Evolutionary conservation across 2,113 vertebrate genomes (phyloP).

Genomic region (Hydrochoerus hydrochaeris): DNA sequence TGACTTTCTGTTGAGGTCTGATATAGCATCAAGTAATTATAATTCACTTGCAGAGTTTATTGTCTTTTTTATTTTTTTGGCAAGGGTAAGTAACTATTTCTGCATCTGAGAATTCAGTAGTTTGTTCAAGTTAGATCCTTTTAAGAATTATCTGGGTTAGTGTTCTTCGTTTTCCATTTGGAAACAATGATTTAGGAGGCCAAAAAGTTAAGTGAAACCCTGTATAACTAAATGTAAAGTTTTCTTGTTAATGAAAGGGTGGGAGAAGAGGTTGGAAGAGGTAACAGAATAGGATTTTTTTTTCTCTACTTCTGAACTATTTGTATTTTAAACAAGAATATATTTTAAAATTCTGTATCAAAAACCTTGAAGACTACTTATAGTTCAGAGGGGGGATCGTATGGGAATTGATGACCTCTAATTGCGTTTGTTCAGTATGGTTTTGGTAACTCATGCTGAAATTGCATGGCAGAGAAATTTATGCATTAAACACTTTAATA

Average conservation of each 20-base stretch:
- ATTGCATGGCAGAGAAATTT: not conserved
- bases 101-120: slow-evolving; percentile 3
- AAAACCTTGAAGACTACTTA: not conserved
- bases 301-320: not conserved
- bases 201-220: not conserved
- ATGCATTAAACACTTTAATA: not conserved
- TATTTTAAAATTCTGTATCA: not conserved
- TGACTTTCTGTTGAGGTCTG: slow-evolving; percentile 14
- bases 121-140: slow-evolving; percentile 28
- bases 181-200: not conserved
- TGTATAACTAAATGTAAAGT: not conserved
- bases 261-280: slow-evolving; percentile 11
- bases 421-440: not conserved
- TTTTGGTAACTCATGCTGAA: not conserved
- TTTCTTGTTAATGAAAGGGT: not conserved
- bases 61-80: not conserved
- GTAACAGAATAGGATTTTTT: not conserved
- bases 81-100: slow-evolving; percentile 29
- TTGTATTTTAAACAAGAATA: not conserved
- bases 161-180: slow-evolving; percentile 20
- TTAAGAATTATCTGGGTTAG: not conserved
- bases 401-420: not conserved
- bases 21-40: slow-evolving; percentile 27
- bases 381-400: not conserved
- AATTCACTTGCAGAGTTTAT: not conserved